These are phyloP conservation scores for Bombyx mori DNA, from an alignment of 1,140 invertebrate genomes.

Conservation along the genomic window DNA sequence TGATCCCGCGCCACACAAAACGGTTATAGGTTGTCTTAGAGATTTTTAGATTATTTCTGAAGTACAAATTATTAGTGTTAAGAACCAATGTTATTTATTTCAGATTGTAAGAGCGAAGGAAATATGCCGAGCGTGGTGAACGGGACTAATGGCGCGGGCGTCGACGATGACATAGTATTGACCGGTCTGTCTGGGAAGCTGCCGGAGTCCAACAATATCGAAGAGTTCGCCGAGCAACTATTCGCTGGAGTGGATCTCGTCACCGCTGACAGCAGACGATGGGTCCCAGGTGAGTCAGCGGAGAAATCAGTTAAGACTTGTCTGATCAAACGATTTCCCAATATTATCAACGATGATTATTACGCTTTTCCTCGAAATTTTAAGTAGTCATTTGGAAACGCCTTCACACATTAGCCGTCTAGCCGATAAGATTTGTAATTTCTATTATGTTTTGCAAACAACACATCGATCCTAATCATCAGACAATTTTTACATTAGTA, in stretches of 20 bases:
- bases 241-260: constrained; percentile 90
- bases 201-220: constrained; percentile 88
- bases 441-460: background rate
- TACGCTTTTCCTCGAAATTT: background rate
- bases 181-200: constrained; percentile 91
- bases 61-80: too few relatives aligned
- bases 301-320: too few relatives aligned
- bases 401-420: background rate
- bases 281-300: constrained; percentile 36
- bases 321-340: too few relatives aligned
- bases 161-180: constrained; percentile 85
- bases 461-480: too few relatives aligned
- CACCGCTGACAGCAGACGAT: constrained; percentile 88
- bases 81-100: too few relatives aligned
- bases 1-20: too few relatives aligned
- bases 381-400: background rate
- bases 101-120: background rate
- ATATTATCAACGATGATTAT: background rate
- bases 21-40: too few relatives aligned
- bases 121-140: constrained; percentile 47
- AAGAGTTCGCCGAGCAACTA: constrained; percentile 85
- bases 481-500: too few relatives aligned
- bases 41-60: too few relatives aligned
- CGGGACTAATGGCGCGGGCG: constrained; percentile 19
- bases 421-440: background rate